Evolutionary conservation across 2,888 invertebrate genomes (phyloP).

Genomic region (Trissoscelio sp.): DNA sequence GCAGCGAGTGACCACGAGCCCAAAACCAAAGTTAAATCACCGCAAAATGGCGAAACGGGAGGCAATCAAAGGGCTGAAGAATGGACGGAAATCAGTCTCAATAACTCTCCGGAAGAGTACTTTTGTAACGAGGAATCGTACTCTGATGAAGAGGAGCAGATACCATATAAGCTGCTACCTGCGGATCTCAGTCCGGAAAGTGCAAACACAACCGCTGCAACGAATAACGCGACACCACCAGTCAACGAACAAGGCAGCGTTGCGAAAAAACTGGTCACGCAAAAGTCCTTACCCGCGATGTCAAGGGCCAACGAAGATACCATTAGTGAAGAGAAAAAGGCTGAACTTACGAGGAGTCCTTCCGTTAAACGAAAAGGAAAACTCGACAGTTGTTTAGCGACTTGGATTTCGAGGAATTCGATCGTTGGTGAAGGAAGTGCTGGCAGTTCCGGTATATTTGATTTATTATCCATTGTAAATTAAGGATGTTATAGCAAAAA

Average conservation of each 20-base stretch:
- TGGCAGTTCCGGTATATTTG: constrained; percentile 81
- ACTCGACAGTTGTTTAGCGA: constrained; percentile 84
- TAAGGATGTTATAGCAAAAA: too few relatives aligned
- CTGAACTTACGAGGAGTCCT: constrained; percentile 82
- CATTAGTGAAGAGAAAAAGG: constrained; percentile 77
- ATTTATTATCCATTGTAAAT: neutral
- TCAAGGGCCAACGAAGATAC: constrained; percentile 77
- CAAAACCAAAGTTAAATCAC: constrained; percentile 75
- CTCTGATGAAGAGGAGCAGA: constrained; percentile 83
- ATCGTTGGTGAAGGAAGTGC: constrained; percentile 82
- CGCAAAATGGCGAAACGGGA: constrained; percentile 67
- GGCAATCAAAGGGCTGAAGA: constrained; percentile 84
- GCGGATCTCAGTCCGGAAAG: constrained; percentile 79
- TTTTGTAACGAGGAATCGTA: constrained; percentile 85
- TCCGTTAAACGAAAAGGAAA: constrained; percentile 81
- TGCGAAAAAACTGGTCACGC: constrained; percentile 81
- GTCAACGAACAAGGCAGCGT: constrained; percentile 50
- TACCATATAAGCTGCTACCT: constrained; percentile 84
- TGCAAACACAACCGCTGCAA: constrained; percentile 48
- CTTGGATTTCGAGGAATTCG: constrained; percentile 85
- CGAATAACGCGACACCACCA: constrained; percentile 46
- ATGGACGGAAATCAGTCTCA: constrained; percentile 90
- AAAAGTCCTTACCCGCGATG: constrained; percentile 84
- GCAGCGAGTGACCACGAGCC: constrained; percentile 74
- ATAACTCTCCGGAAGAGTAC: constrained; percentile 88